Conservation (phyloP, 2,113 vertebrate species). For the Calidris pygmaea region DNA sequence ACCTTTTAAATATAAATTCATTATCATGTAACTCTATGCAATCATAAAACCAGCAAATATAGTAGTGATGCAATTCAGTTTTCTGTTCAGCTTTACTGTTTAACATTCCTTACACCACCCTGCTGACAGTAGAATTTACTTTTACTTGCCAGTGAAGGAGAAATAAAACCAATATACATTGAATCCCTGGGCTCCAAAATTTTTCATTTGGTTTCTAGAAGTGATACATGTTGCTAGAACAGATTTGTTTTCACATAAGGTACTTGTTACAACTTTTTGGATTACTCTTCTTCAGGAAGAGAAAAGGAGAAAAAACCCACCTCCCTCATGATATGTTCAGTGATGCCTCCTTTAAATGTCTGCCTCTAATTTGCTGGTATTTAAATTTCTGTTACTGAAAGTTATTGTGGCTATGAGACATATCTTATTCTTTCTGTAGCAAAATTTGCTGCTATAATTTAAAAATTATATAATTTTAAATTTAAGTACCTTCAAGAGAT, state of each 20-base stretch:
- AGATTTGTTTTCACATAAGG: background rate
- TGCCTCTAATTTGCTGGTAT: background rate
- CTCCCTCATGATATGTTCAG: background rate
- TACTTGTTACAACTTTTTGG: background rate
- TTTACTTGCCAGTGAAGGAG: background rate
- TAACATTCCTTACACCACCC: background rate
- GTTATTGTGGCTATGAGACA: background rate
- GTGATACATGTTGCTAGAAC: background rate
- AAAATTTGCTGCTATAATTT: background rate
- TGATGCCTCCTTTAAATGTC: background rate
- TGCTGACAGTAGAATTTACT: background rate
- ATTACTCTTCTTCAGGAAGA: background rate
- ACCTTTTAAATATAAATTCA: conserved; percentile 5
- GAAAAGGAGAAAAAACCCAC: background rate
- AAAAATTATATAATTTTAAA: background rate
- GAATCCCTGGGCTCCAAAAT: background rate
- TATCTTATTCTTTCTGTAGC: background rate
- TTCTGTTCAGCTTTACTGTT: background rate
- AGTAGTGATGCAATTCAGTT: background rate
- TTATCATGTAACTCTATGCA: background rate
- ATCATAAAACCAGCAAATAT: background rate
- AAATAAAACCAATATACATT: background rate
- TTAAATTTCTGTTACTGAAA: background rate
- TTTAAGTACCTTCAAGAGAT: background rate
- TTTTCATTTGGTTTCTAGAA: background rate